Base-by-base conservation (phyloP, 2,113 vertebrate species). In the Sinocyclocheilus maitianheensis region DNA sequence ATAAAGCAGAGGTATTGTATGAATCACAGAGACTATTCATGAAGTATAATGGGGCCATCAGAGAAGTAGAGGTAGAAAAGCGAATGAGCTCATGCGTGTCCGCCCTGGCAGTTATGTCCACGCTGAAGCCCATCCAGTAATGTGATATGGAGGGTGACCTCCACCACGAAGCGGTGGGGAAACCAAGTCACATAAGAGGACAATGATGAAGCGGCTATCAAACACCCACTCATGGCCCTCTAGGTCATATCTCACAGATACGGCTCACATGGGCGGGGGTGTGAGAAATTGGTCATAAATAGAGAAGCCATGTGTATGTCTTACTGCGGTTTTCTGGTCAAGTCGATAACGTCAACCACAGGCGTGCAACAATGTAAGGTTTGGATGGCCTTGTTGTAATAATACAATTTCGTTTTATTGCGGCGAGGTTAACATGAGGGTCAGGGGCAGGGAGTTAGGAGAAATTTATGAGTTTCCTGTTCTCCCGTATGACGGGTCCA, bases 71-170 rank as follows among this genome's bases (percentile, higher is more conserved):
- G 46, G 80, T 24, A 51, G 65, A 30, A 43, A 48, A 81, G 12
- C 3, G 62, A 26, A 43, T 83, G 46, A 84, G 74, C 53, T 87
- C 65, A 72, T 46, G 72, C 16, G n/a, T 71, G 81, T 65, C 76
- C 5, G 18, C 60, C 76, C 53, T 63, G 74, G 26, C 80, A 76
- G 81, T 74, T 69, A 85, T 71, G 84, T 80, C 88, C 85, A 67
- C 74, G 12, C 46, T 51, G 53, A 78, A 24, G n/a, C 60, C 58
- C 53, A 85, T 79, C 46, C 75, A 81, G 87, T 82, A 91, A 90
- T 76, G 81, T 22, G 85, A 90, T 88, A 89, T 88, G 48, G 58
- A 89, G 34, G 76, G 63, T 90, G 90, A 90, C 87, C 90, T 89
- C 83, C 77, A 16, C 30, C 11, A 72, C 86, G 40, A 43, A 77